These are phyloP conservation scores for Myrmophylax atrothorax DNA, from an alignment of 2,113 vertebrate genomes.

Conservation along the genomic window DNA sequence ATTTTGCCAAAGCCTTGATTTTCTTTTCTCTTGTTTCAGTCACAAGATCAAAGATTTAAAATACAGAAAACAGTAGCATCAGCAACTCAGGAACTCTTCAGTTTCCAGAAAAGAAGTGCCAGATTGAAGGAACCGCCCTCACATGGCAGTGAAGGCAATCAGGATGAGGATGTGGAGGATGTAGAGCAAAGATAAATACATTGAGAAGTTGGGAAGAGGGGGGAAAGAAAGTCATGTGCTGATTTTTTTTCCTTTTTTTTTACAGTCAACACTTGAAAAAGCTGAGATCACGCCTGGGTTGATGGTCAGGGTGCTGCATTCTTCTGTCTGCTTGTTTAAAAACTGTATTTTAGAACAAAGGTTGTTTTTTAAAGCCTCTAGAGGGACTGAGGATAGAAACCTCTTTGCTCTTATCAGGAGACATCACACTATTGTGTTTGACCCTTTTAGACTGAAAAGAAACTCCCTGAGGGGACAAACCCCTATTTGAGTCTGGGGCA, in stretches of 20 bases:
- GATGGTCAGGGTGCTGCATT: background rate
- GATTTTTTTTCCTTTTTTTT: background rate
- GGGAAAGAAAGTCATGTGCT: background rate
- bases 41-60: background rate
- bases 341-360: background rate
- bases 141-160: background rate
- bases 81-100: background rate
- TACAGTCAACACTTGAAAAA: background rate
- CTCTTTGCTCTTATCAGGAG: background rate
- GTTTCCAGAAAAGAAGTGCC: background rate
- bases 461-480: background rate
- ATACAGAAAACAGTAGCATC: background rate
- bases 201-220: background rate
- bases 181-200: background rate
- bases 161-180: background rate
- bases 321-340: background rate
- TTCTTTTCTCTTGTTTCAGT: background rate
- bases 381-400: background rate
- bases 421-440: background rate
- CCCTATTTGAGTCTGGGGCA: background rate
- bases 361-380: background rate
- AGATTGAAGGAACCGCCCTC: background rate
- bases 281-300: background rate
- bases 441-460: background rate
- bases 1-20: conserved; percentile 12